Conservation (phyloP, 2,797 vertebrate genomes). For the Pitangus sulphuratus region DNA sequence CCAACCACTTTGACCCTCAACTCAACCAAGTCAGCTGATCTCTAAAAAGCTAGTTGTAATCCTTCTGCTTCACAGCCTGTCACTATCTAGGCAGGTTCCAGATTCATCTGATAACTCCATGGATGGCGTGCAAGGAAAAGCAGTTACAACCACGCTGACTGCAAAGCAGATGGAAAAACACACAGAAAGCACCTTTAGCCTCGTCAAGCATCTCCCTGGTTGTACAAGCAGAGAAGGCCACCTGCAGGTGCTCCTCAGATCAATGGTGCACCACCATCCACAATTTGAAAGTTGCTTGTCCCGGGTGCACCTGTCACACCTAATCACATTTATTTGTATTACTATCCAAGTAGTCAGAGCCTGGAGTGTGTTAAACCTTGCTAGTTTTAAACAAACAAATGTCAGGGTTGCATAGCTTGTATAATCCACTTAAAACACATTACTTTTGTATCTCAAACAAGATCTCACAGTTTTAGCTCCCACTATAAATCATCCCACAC, state of each 20-base stretch:
- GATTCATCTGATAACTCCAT: not conserved
- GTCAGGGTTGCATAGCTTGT: not conserved
- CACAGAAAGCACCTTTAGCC: not conserved
- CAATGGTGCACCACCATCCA: not conserved
- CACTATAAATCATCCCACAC: constrained; percentile 1
- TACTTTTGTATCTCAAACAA: constrained; percentile 15
- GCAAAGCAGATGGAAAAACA: not conserved
- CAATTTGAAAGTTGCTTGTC: not conserved
- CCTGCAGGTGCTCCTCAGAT: not conserved
- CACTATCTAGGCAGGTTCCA: not conserved
- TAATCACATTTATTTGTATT: not conserved
- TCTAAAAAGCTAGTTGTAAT: not conserved
- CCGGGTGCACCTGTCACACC: not conserved
- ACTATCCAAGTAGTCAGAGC: not conserved
- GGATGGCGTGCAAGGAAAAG: not conserved
- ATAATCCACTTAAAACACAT: constrained; percentile 1
- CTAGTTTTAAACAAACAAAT: constrained; percentile 13
- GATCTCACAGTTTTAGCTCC: not conserved
- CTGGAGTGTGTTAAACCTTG: not conserved
- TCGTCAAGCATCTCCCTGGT: not conserved
- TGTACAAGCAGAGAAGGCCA: not conserved
- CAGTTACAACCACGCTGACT: not conserved
- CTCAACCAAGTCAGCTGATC: not conserved
- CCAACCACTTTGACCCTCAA: not conserved
- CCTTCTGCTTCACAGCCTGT: not conserved